Percentiles rank a stretch among this genome's conserved stretches.
phyloP scores from a whole-genome alignment of 2,797 vertebrate genomes.

The Xiphophorus birchmanni region DNA sequence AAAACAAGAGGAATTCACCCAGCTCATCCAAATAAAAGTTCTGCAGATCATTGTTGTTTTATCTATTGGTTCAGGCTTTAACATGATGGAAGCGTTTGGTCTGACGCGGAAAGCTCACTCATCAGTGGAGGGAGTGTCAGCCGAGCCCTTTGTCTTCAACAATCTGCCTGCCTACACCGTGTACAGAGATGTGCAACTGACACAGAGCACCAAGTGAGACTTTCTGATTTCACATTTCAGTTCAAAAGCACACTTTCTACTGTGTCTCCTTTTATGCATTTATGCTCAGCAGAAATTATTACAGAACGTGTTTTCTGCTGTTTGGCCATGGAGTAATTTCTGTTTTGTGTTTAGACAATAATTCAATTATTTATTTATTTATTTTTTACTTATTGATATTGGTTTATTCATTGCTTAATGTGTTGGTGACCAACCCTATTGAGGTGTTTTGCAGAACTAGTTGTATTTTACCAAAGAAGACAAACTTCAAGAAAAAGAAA shows the following conservation, averaged over 20 bases:
- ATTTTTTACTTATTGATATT: neutral
- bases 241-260: neutral
- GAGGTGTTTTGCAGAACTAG: neutral
- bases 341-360: neutral
- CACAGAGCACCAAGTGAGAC: slow-evolving; percentile 86
- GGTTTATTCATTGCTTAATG: neutral
- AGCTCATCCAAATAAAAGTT: neutral
- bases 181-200: slow-evolving; percentile 88
- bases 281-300: neutral
- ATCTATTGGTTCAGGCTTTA: slow-evolving; percentile 82
- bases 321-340: neutral
- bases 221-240: neutral
- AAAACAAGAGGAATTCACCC: neutral
- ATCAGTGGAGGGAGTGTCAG: slow-evolving; percentile 87
- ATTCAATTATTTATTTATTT: neutral
- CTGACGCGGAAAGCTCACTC: slow-evolving; percentile 86
- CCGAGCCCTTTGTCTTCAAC: slow-evolving; percentile 87
- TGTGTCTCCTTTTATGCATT: neutral
- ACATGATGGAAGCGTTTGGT: slow-evolving; percentile 94
- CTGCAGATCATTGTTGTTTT: neutral
- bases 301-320: neutral
- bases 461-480: too few species aligned
- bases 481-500: neutral
- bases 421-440: neutral
- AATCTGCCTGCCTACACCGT: slow-evolving; percentile 84